Evolutionary conservation across 2,797 vertebrate species (phyloP).

Genomic region (Dryobates pubescens): DNA sequence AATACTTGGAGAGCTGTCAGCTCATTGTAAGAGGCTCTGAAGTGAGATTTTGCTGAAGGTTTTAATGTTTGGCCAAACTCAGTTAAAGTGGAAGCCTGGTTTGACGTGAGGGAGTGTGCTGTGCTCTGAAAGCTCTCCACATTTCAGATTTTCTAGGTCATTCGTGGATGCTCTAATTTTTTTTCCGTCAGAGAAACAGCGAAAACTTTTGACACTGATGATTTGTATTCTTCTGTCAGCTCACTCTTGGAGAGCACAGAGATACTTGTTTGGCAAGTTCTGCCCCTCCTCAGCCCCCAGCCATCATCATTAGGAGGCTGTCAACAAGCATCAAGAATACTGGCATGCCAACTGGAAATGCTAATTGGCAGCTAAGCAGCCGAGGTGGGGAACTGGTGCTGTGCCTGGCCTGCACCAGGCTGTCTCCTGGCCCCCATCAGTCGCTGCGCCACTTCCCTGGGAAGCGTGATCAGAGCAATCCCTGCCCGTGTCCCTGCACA

Average conservation of each 20-base stretch:
- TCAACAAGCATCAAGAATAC: constrained; percentile 24
- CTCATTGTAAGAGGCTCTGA: neutral
- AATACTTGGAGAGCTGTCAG: neutral
- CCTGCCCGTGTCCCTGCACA: neutral
- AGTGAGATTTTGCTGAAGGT: neutral
- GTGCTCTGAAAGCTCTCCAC: neutral
- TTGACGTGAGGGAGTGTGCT: neutral
- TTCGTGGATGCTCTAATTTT: constrained; percentile 20
- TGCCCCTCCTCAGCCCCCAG: constrained; percentile 33
- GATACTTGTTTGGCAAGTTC: constrained; percentile 42
- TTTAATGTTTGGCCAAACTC: neutral
- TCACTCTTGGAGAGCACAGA: neutral
- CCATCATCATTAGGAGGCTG: constrained; percentile 52
- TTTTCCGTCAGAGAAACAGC: constrained; percentile 4
- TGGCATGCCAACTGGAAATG: constrained; percentile 15
- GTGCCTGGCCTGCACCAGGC: neutral
- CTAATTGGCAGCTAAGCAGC: constrained; percentile 18
- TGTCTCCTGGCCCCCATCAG: neutral
- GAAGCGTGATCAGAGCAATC: neutral
- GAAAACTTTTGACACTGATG: constrained; percentile 30
- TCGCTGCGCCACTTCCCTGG: neutral
- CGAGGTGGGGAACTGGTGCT: neutral
- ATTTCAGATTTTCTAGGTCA: constrained; percentile 35
- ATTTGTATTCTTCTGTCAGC: constrained; percentile 38
- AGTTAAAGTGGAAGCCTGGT: neutral